Evolutionary conservation across 2,113 vertebrate species (phyloP), one percentile per base, ranked within the genome.

Genomic region (Paedocypris sp.): DNA sequence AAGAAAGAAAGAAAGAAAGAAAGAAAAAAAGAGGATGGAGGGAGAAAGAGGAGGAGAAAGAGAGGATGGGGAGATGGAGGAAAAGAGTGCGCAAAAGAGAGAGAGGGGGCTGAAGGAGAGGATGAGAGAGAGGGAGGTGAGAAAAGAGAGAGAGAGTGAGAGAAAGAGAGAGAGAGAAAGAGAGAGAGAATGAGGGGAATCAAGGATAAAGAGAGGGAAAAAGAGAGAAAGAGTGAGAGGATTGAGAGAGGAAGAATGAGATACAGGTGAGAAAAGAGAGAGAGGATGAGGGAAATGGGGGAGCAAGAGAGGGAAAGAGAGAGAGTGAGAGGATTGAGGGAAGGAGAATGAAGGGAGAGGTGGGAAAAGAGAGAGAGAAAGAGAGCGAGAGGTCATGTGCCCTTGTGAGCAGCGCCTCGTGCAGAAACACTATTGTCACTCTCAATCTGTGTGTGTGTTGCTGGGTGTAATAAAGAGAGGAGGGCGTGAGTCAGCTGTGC

Each of bases 361-460:
- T 26, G 57, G 13, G 18, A 25, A 42, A 8, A 31, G 15, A 35
- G 23, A 54, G 31, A 23, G 33, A 57, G 18, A 57, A 13, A 45
- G 56, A 38, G 19, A 5, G 29, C 46, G 15, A 43, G 53, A 1
- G 1, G 19, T 15, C 53, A 43, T 57, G 26, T 57, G 53, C 26
- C 53, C 53, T 18, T 41, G 13, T 19, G 38, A 26, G 43, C 9
- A 31, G 13, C 20, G 31, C 32, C 33, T 49, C 29, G 45, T 52
- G 56, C n/a, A 36, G 45, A 57, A 52, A 48, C 13, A n/a, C 23
- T 42, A 48, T 62, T 42, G 60, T 68, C 60, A 72, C 29, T 54
- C 20, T 28, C 47, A 32, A 72, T 68, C 61, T 65, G 12, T 36
- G 60, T 49, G 46, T 43, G 42, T 22, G 19, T 29, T 16, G 18